These are phyloP conservation scores for Drosophila mojavensis DNA, from an alignment of 1,140 invertebrate genomes.

Conservation along the genomic window DNA sequence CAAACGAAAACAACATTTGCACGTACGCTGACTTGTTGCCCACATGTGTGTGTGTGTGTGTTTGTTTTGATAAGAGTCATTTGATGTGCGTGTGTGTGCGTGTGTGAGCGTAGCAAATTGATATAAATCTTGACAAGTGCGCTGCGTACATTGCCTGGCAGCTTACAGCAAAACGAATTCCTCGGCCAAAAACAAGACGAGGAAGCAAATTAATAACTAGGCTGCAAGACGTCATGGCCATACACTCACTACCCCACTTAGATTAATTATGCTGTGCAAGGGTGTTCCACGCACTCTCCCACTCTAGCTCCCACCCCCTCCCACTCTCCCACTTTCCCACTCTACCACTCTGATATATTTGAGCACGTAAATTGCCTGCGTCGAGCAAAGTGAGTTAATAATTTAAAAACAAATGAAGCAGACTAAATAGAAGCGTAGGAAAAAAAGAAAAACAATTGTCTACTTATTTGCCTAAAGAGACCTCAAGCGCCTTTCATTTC, in stretches of 20 bases:
- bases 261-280: constrained; percentile 50
- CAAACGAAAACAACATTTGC: constrained; percentile 44
- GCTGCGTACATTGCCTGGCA: constrained; percentile 36
- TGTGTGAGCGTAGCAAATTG: constrained; percentile 56
- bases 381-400: constrained; percentile 53
- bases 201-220: constrained; percentile 56
- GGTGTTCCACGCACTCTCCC: background rate
- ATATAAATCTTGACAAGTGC: constrained; percentile 70
- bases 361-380: constrained; percentile 38
- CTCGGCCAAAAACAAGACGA: constrained; percentile 14
- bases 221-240: constrained; percentile 28
- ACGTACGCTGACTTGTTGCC: constrained; percentile 57
- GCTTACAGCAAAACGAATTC: constrained; percentile 28
- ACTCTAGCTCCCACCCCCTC: background rate
- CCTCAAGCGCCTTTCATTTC: constrained; percentile 6
- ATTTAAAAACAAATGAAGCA: constrained; percentile 55
- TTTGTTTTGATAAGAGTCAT: constrained; percentile 59
- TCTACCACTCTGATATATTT: constrained; percentile 27
- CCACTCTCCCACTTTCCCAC: too few relatives aligned
- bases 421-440: background rate
- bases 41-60: constrained; percentile 29
- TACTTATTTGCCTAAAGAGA: constrained; percentile 40
- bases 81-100: constrained; percentile 38
- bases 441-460: background rate
- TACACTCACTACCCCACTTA: constrained; percentile 10